These are phyloP conservation scores for cattle (Bos taurus) DNA, from an alignment of 2,113 vertebrate genomes.

Conservation along the genomic window DNA sequence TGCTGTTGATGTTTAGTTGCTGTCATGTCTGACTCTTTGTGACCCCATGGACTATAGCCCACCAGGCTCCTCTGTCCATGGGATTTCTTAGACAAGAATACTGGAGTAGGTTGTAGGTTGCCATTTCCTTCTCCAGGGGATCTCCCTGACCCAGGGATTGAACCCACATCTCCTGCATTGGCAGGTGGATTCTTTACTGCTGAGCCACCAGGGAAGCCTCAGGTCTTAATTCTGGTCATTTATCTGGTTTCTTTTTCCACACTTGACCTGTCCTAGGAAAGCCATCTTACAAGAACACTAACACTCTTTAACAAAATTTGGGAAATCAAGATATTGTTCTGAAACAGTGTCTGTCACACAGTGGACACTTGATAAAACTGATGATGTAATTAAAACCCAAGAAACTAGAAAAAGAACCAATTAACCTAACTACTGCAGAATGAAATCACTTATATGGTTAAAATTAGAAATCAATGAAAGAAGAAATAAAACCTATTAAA, in stretches of 20 bases:
- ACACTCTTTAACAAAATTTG: neutral
- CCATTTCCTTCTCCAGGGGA: neutral
- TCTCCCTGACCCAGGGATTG: fast-evolving
- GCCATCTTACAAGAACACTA: neutral
- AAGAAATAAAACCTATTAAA: neutral
- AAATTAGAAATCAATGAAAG: neutral
- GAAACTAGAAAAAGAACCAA: neutral
- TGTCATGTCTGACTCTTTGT: neutral
- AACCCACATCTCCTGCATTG: neutral
- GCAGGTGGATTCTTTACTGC: neutral
- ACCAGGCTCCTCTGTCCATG: neutral
- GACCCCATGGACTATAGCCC: neutral
- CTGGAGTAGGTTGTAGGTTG: neutral
- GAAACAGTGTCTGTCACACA: neutral
- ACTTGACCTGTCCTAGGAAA: neutral
- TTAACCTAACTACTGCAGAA: neutral
- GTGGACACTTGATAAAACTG: neutral
- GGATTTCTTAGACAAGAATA: neutral
- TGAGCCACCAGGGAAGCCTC: neutral
- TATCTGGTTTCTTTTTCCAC: neutral
- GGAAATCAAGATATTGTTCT: neutral
- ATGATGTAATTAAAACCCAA: neutral
- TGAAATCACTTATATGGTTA: neutral
- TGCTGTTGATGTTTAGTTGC: neutral
- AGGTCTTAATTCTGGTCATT: neutral